Evolutionary conservation across 2,113 vertebrate genomes (phyloP).

Genomic region (Erythrocercus mccallii): DNA sequence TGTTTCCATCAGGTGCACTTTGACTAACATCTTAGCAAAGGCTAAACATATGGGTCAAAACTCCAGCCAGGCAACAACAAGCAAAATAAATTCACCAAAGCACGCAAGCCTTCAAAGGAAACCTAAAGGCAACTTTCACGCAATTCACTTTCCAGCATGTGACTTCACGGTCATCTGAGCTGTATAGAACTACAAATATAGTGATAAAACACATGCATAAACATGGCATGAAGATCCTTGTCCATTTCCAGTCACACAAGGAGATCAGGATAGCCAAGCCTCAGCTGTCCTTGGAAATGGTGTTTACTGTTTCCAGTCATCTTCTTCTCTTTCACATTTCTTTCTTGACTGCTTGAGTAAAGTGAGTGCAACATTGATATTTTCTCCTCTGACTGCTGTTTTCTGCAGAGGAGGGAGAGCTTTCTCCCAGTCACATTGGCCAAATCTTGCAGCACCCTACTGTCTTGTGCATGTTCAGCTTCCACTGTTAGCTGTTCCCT

Average conservation of each 20-base stretch:
- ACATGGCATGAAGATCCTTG: neutral
- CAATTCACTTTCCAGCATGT: neutral
- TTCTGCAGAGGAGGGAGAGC: neutral
- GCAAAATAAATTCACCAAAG: neutral
- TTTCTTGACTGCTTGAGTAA: neutral
- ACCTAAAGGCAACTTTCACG: neutral
- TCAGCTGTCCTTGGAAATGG: neutral
- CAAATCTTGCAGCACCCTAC: neutral
- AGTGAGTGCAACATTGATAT: neutral
- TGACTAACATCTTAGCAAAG: neutral
- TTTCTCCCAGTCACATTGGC: neutral
- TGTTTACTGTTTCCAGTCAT: neutral
- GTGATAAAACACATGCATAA: neutral
- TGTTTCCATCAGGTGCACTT: neutral
- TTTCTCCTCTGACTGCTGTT: neutral
- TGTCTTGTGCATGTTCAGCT: neutral
- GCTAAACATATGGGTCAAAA: neutral
- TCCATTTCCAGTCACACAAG: neutral
- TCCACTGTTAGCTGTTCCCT: neutral
- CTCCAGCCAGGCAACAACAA: neutral
- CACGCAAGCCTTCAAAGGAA: neutral
- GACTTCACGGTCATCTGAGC: neutral
- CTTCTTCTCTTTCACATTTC: neutral
- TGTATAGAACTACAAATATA: rapidly evolving
- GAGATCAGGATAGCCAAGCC: neutral